phyloP scores from a whole-genome alignment of 2,797 vertebrate genomes.

The Centroberyx gerrardi region DNA sequence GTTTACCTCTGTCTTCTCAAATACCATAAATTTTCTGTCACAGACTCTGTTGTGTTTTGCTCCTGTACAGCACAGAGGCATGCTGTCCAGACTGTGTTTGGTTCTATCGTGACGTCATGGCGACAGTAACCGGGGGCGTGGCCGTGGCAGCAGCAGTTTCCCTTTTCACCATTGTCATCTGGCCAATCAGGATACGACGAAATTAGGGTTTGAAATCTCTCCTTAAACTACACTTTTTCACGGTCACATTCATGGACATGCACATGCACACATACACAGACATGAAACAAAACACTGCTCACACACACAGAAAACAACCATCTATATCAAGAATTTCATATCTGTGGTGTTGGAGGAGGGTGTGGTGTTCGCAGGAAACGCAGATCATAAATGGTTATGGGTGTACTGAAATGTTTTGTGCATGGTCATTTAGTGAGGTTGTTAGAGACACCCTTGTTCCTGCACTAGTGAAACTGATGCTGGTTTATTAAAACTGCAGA shows the following conservation, averaged over 20 bases:
- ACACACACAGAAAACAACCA: neutral
- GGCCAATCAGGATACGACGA: constrained; percentile 86
- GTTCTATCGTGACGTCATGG: constrained; percentile 92
- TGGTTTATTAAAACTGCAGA: neutral
- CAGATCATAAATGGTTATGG: too few relatives aligned
- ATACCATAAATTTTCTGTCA: neutral
- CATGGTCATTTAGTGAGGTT: neutral
- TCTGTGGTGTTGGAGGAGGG: neutral
- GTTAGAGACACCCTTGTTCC: neutral
- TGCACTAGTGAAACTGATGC: neutral
- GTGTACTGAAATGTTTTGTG: too few relatives aligned
- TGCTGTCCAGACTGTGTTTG: constrained; percentile 84
- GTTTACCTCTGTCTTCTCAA: too few relatives aligned
- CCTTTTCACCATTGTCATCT: constrained; percentile 85
- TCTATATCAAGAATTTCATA: neutral
- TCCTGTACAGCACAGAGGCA: constrained; percentile 72
- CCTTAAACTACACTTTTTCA: neutral
- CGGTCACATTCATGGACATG: neutral
- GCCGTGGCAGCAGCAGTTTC: constrained; percentile 73
- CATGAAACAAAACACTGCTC: neutral
- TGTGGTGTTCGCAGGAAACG: neutral
- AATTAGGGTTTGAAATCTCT: constrained; percentile 73
- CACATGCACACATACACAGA: neutral
- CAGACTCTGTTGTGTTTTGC: neutral
- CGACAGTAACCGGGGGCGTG: constrained; percentile 85